Evolutionary conservation across 2,113 vertebrate species (phyloP), one percentile per base, ranked within the genome.

Genomic region (Protobothrops flavoviridis): DNA sequence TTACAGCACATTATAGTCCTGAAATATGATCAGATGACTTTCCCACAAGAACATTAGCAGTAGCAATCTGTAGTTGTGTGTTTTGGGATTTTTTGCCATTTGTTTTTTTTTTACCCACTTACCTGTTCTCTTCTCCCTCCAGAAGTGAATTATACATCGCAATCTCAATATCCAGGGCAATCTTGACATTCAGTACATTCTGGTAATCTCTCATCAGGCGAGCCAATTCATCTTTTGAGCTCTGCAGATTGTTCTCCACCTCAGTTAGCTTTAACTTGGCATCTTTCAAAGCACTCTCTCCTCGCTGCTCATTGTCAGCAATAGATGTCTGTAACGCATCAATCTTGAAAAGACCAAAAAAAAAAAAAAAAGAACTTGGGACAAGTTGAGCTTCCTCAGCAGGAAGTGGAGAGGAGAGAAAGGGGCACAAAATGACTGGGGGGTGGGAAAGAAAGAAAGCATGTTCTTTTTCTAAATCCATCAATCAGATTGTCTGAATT

Each of bases 131-230:
- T 91, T 98, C 98, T 55, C 97, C 95, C 57, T 98, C 97, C 0
- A 98, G 96, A 13, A 98, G 97, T 0, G 94, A 95, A 5, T 94
- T 93, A 9, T 98, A 98, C 94, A 97, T 97, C 85, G 96, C 95
- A 0, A 98, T 98, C 96, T 98, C 98, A 17, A 98, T 0, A 55
- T 98, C 98, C 96, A 98, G 94, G 13, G 96, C 64, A 87, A 98
- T 0, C 91, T 98, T 98, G 3, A 93, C 4, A 0, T 94, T 95
- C 96, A 97, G 91, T 1, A 98, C 96, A 9, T 98, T 96, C 90
- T 98, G 98, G 93, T 97, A 96, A 21, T 98, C 96, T 0, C 13
- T 87, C 8, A 98, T 50, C 89, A 97, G 93, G 26, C 0, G 74
- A 1, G 96, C 52, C 13, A 98, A 94, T 48, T 98, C 96, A 0